phyloP scores from a whole-genome alignment of 2,113 vertebrate species.

The Cacatua alba region DNA sequence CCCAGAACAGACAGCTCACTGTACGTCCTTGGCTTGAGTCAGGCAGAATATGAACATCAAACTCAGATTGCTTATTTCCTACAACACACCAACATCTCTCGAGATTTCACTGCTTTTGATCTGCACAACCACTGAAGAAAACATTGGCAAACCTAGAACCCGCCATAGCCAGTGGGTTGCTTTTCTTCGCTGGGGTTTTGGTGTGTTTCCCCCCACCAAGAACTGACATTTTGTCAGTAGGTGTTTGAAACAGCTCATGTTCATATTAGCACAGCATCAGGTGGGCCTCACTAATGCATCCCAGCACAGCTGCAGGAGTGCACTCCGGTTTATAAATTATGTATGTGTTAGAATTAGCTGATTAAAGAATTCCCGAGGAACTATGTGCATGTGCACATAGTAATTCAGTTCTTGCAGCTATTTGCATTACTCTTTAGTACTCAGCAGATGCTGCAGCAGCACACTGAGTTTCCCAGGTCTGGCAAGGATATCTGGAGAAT shows the following conservation, averaged over 20 bases:
- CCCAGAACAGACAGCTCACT: background rate
- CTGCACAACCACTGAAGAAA: background rate
- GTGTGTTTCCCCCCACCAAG: background rate
- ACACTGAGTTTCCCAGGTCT: background rate
- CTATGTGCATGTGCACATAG: background rate
- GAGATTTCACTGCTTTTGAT: background rate
- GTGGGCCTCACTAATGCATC: background rate
- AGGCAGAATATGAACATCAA: background rate
- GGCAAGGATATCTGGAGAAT: background rate
- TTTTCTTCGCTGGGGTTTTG: background rate
- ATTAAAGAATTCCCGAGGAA: background rate
- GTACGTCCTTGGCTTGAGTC: background rate
- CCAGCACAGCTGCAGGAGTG: background rate
- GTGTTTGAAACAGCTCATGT: background rate
- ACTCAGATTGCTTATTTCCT: background rate
- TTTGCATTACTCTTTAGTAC: background rate
- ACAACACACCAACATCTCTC: background rate
- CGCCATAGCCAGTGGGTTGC: background rate
- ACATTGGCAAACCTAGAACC: background rate
- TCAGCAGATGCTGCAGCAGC: background rate
- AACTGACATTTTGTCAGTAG: background rate
- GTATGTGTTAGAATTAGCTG: background rate
- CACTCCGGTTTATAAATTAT: background rate
- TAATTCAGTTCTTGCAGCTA: background rate
- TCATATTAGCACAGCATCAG: background rate